These are phyloP conservation scores for Motacilla tschutschensis DNA, from an alignment of 2,113 vertebrate genomes.

Conservation along the genomic window DNA sequence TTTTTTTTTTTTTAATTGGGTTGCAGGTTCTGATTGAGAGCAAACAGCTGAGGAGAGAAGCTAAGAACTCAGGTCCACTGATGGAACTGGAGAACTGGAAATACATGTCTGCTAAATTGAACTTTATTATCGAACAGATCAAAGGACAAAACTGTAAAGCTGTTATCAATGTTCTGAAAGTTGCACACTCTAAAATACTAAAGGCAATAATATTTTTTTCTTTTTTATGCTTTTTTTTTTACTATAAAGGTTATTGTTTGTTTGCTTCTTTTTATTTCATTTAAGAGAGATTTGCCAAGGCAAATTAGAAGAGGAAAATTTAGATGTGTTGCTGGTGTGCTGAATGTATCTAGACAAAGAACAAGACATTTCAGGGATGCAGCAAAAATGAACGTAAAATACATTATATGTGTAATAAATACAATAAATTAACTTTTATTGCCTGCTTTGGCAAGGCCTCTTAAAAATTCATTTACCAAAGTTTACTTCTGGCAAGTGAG, in stretches of 20 bases:
- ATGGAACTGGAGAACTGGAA: constrained; percentile 85
- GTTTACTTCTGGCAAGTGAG: neutral
- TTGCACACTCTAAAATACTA: constrained; percentile 75
- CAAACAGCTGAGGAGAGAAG: constrained; percentile 75
- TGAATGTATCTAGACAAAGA: neutral
- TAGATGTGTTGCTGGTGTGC: neutral
- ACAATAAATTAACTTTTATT: neutral
- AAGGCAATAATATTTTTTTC: constrained; percentile 63
- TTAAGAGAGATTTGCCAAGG: neutral
- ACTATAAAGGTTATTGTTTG: neutral
- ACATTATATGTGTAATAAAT: neutral
- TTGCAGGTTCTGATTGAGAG: constrained; percentile 79
- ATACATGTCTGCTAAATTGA: constrained; percentile 76
- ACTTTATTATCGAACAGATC: constrained; percentile 82
- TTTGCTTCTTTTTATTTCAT: neutral
- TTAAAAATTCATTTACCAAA: neutral
- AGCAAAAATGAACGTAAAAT: neutral
- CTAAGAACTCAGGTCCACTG: constrained; percentile 77
- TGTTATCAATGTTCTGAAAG: constrained; percentile 75
- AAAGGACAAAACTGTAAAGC: constrained; percentile 76
- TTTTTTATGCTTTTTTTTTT: neutral
- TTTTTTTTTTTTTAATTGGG: neutral
- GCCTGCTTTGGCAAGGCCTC: neutral
- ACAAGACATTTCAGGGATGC: neutral
- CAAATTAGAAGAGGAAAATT: neutral